Conservation (phyloP, 1,140 invertebrate genomes). For the Caerostris darwini region DNA sequence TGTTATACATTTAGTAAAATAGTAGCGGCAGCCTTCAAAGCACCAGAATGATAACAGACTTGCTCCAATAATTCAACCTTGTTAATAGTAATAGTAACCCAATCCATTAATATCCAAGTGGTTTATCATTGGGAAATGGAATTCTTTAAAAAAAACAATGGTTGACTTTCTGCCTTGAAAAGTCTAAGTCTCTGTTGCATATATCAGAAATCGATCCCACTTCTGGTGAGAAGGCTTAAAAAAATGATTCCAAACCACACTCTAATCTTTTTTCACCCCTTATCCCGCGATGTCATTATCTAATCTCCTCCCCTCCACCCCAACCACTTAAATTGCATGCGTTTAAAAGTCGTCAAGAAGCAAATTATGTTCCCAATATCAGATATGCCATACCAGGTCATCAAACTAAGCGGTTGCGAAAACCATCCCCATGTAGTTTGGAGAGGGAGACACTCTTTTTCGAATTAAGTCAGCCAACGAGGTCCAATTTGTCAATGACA, state of each 20-base stretch:
- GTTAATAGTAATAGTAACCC: constrained; percentile 25
- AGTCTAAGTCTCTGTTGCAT: not conserved
- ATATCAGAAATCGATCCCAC: constrained; percentile 16
- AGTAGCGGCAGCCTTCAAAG: not conserved
- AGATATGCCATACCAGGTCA: constrained; percentile 3
- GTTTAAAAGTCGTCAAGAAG: constrained; percentile 50
- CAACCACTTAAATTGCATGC: not conserved
- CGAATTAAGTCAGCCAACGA: constrained; percentile 1
- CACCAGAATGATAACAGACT: constrained; percentile 54
- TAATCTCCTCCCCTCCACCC: not conserved
- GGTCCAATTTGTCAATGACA: constrained; percentile 20
- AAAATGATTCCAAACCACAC: not conserved
- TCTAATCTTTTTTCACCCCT: constrained; percentile 16
- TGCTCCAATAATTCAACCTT: constrained; percentile 31
- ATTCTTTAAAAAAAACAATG: not conserved
- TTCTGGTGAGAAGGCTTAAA: not conserved
- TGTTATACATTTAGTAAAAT: constrained; percentile 26
- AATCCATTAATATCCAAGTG: constrained; percentile 6
- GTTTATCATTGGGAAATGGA: not conserved
- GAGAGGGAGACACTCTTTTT: not conserved
- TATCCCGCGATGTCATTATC: constrained; percentile 15
- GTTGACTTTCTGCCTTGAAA: not conserved
- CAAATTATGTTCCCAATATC: constrained; percentile 47
- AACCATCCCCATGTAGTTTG: constrained; percentile 26
- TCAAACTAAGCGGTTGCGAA: not conserved